Base-by-base conservation (phyloP, 2,888 invertebrate genomes). In the Standfussiana lucernea region DNA sequence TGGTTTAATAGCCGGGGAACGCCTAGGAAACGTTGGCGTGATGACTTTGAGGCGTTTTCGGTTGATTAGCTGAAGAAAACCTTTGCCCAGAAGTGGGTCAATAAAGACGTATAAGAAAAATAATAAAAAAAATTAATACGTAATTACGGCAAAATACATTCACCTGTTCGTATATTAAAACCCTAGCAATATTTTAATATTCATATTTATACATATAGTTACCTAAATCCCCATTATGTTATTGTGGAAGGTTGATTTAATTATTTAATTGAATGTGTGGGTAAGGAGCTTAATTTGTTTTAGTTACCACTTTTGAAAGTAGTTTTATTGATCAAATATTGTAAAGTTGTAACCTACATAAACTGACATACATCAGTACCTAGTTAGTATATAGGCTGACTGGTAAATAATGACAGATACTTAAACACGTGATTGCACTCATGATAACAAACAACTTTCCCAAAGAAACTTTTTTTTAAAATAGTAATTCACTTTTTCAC, bases 181-280 rank as follows among this genome's bases (percentile, higher is more conserved):
- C 24, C 6, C 6, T 7, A 18, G n/a, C 6, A 35, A 50, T 37
- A n/a, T 68, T 53, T 53, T 13, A 47, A 65, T 59, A 40, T 50
- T 47, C 2, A 40, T 10, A 45, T 67, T 67, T 37, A 32, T 45
- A 35, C 21, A n/a, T 1, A 35, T 21, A 56, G 10, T 74, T 18
- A 15, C 10, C 59, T 59, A 21, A 42, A 35, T 56, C 64, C 13
- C n/a, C 53, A 53, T 64, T 59, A 35, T n/a, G n/a, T 53, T 72
- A 32, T 15, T 40, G 24, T 24, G 28, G 28, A 75, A 56, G 37
- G 5, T 32, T 15, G 32, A 79, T 79, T 80, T 59, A 40, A 75
- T 65, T 65, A 59, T 24, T 75, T 50, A 37, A 80, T 69, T 18
- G 11, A 64, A 65, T 28, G 13, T 35, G 28, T 45, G 7, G 32